Conservation (phyloP, 2,113 vertebrate genomes). For the Rutilus rutilus region DNA sequence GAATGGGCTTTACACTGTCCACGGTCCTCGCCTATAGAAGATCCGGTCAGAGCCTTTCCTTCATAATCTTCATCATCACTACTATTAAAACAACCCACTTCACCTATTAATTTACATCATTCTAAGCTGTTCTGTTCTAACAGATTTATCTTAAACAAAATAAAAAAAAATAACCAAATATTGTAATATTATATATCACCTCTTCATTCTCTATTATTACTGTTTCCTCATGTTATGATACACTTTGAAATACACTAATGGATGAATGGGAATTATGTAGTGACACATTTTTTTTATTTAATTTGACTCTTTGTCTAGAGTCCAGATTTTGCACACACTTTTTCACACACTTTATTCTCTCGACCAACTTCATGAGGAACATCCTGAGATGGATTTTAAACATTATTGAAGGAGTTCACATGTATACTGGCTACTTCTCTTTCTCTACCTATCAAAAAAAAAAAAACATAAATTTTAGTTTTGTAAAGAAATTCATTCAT, state of each 20-base stretch:
- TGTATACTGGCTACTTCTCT: neutral
- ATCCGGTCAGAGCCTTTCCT: neutral
- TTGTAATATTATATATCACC: too few relatives aligned
- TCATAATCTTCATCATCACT: neutral
- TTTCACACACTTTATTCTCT: neutral
- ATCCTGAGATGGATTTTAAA: neutral
- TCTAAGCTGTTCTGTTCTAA: neutral
- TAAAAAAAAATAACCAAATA: neutral
- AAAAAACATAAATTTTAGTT: neutral
- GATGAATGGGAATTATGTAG: neutral
- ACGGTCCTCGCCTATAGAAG: neutral
- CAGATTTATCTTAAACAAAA: neutral
- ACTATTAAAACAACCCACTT: neutral
- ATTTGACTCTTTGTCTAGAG: neutral
- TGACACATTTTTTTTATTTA: neutral
- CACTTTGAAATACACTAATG: neutral
- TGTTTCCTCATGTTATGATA: neutral
- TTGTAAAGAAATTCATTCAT: neutral
- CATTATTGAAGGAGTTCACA: neutral
- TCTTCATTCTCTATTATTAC: too few relatives aligned
- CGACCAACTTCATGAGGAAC: neutral
- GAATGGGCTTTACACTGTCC: neutral
- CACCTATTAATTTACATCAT: neutral
- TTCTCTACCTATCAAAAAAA: neutral
- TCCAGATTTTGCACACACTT: neutral